Conservation (phyloP, 2,888 invertebrate genomes). For the Cerastis rubricosa region DNA sequence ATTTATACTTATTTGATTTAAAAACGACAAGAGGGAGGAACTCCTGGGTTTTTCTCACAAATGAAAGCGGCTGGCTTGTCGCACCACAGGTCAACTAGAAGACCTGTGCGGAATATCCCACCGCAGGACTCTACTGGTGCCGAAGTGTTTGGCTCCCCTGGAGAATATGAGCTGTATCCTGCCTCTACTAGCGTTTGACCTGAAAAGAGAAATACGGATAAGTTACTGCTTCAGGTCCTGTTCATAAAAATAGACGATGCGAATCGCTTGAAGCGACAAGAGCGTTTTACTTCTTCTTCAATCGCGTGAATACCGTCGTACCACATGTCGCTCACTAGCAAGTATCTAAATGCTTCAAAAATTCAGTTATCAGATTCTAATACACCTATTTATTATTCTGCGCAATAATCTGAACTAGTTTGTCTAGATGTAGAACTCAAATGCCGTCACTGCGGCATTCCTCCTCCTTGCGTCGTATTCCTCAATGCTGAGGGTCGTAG, state of each 20-base stretch:
- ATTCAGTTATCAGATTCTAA: neutral
- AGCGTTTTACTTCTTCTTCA: neutral
- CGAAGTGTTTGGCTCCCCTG: constrained; percentile 68
- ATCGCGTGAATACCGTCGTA: neutral
- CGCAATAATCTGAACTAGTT: neutral
- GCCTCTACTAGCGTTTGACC: constrained; percentile 73
- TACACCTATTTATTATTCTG: too few species aligned
- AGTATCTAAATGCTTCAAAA: neutral
- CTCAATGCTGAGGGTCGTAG: too few species aligned
- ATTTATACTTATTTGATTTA: neutral
- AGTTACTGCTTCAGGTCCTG: neutral
- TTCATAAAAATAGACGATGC: neutral
- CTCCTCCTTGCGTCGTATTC: too few species aligned
- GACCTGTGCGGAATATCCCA: constrained; percentile 66
- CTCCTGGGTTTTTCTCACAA: constrained; percentile 51
- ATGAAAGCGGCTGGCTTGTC: constrained; percentile 33
- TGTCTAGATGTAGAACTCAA: neutral
- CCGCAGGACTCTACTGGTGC: constrained; percentile 63
- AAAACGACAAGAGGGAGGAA: constrained; percentile 29
- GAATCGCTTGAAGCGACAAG: neutral
- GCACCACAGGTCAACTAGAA: constrained; percentile 73
- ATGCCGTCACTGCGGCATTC: neutral
- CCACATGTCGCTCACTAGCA: neutral
- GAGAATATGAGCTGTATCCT: constrained; percentile 73
- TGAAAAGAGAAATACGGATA: constrained; percentile 49